A percentile compares a stretch with the other conserved stretches of the same genome.
Evolutionary conservation across 2,797 vertebrate genomes (phyloP).

Genomic region (Steatocranus sp.): DNA sequence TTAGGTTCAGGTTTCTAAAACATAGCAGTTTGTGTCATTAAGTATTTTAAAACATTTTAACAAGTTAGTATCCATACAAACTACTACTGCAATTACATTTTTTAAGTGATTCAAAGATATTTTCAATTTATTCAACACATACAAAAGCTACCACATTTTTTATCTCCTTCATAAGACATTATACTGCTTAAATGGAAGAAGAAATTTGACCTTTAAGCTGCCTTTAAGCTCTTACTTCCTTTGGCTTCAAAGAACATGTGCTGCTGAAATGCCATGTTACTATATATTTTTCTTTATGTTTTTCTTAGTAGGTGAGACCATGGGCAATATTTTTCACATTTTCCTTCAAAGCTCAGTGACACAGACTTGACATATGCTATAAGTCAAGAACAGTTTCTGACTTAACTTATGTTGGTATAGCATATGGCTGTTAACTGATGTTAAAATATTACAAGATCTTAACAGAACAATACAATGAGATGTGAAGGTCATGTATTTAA

Average conservation of each 20-base stretch:
- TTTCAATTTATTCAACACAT: neutral
- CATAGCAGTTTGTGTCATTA: neutral
- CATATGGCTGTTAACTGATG: neutral
- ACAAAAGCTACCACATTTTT: neutral
- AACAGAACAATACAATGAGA: neutral
- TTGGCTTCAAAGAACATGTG: neutral
- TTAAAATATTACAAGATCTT: neutral
- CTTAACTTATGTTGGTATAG: neutral
- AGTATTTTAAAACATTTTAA: neutral
- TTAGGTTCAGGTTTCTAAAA: neutral
- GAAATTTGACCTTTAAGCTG: neutral
- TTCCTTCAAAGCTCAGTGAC: neutral
- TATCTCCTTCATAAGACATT: neutral
- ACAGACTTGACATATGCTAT: neutral
- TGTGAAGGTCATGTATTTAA: neutral
- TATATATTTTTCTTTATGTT: neutral
- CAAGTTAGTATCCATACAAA: neutral
- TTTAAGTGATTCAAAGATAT: neutral
- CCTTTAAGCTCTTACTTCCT: neutral
- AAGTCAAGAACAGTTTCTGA: neutral
- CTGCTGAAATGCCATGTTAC: neutral
- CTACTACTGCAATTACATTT: neutral
- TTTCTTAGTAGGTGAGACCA: neutral
- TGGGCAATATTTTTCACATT: neutral
- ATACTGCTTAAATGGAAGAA: neutral